Conservation (phyloP, 2,888 invertebrate genomes). For the Drosophila fungiperda region DNA sequence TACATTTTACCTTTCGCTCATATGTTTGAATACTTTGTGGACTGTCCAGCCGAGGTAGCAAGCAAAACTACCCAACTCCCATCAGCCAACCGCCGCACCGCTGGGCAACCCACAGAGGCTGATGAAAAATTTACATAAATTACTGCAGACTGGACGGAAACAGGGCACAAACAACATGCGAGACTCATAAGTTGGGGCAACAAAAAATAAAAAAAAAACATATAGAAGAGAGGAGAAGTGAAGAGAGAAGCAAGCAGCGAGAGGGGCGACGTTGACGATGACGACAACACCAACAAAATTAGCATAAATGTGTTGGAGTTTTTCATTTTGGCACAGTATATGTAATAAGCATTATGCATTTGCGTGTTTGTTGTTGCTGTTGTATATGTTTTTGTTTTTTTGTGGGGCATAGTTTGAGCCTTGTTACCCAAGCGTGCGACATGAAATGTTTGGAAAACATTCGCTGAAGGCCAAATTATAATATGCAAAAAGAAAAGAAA, state of each 20-base stretch:
- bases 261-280: conserved; percentile 46
- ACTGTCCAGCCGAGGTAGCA: neutral
- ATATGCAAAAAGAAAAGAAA: conserved; percentile 9
- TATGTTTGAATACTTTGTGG: conserved; percentile 1
- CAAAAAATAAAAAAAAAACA: neutral
- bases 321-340: conserved; percentile 62
- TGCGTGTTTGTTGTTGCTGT: conserved; percentile 48
- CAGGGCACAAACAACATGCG: conserved; percentile 56
- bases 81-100: no score
- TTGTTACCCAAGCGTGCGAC: conserved; percentile 56
- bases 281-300: conserved; percentile 56
- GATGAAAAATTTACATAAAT: conserved; percentile 79
- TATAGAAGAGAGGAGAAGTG: neutral
- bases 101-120: conserved; percentile 50
- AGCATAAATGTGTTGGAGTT: conserved; percentile 64
- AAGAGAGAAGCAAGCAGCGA: neutral
- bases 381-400: conserved; percentile 14
- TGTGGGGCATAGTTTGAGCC: conserved; percentile 54
- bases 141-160: conserved; percentile 58
- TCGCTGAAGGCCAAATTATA: conserved; percentile 51
- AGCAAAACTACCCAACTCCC: neutral
- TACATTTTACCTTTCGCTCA: neutral
- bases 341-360: conserved; percentile 64
- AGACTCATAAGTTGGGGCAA: conserved; percentile 39
- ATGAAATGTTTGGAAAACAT: conserved; percentile 59